These are phyloP conservation scores for Notocelia uddmanniana DNA, from an alignment of 2,888 invertebrate genomes.

Conservation along the genomic window DNA sequence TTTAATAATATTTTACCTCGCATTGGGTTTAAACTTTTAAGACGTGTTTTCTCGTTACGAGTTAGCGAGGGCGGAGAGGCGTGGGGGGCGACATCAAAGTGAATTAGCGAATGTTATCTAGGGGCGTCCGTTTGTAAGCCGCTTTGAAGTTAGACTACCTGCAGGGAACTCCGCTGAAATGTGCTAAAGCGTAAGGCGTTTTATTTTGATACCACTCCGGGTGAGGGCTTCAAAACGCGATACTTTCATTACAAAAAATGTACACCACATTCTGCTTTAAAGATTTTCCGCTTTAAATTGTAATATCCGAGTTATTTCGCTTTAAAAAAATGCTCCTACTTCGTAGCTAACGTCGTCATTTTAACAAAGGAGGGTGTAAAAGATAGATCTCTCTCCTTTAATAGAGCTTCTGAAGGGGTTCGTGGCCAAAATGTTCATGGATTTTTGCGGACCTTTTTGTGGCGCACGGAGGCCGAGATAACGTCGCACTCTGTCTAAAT, in stretches of 20 bases:
- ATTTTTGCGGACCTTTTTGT: slow-evolving; percentile 64
- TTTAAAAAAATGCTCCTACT: slow-evolving; percentile 55
- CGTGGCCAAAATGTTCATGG: slow-evolving; percentile 60
- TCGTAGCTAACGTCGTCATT: slow-evolving; percentile 53
- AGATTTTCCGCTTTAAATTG: slow-evolving; percentile 42
- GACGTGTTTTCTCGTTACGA: slow-evolving; percentile 80
- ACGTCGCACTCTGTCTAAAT: slow-evolving; percentile 66
- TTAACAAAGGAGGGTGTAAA: slow-evolving; percentile 57
- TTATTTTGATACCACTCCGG: slow-evolving; percentile 68
- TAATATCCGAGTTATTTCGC: slow-evolving; percentile 41
- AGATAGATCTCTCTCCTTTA: slow-evolving; percentile 67
- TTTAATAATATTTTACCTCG: slow-evolving; percentile 76
- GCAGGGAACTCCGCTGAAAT: slow-evolving; percentile 71
- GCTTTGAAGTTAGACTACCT: slow-evolving; percentile 82
- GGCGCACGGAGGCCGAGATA: slow-evolving; percentile 57
- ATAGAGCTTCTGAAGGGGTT: slow-evolving; percentile 67
- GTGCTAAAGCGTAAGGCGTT: slow-evolving; percentile 70
- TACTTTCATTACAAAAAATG: slow-evolving; percentile 49
- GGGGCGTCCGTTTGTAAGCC: slow-evolving; percentile 83
- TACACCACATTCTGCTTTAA: slow-evolving; percentile 45
- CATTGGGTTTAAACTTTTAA: slow-evolving; percentile 77
- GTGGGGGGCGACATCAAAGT: slow-evolving; percentile 80
- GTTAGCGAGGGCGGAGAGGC: slow-evolving; percentile 53
- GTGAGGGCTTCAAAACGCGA: slow-evolving; percentile 49
- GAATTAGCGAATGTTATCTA: slow-evolving; percentile 85